A percentile compares a stretch with the other conserved stretches of the same genome.
phyloP scores from a whole-genome alignment of 2,888 invertebrate genomes.

The Drosophila stalkeri region DNA sequence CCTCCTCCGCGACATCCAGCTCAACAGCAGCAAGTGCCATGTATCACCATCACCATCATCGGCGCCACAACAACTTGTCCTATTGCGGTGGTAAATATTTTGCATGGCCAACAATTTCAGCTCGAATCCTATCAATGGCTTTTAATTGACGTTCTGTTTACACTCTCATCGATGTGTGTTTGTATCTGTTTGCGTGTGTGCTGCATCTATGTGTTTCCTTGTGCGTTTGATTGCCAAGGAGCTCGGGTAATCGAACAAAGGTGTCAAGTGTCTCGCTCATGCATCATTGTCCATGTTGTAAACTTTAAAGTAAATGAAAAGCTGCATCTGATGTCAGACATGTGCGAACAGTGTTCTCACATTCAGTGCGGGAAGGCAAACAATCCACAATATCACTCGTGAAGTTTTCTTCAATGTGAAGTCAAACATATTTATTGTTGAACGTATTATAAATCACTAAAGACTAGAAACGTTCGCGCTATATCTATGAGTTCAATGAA shows the following conservation, averaged over 20 bases:
- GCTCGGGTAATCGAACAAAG: conserved; percentile 24
- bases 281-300: conserved; percentile 28
- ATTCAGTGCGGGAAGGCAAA: background rate
- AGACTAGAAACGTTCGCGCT: background rate
- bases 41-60: conserved; percentile 84
- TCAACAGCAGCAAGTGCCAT: conserved; percentile 69
- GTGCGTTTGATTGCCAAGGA: conserved; percentile 14
- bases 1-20: conserved; percentile 34
- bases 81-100: conserved; percentile 85
- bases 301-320: conserved; percentile 32
- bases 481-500: background rate
- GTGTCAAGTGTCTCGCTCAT: conserved; percentile 57
- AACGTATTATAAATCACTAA: too few species aligned
- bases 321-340: background rate
- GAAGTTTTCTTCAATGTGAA: background rate
- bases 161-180: conserved; percentile 15
- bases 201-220: conserved; percentile 1
- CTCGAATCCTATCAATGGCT: conserved; percentile 54
- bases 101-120: conserved; percentile 33
- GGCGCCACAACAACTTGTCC: conserved; percentile 85
- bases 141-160: conserved; percentile 53
- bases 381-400: background rate
- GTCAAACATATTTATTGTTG: background rate
- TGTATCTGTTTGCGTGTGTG: background rate
- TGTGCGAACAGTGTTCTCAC: background rate